These are phyloP conservation scores for Anarsia innoxiella DNA, from an alignment of 2,888 invertebrate species.

Conservation along the genomic window DNA sequence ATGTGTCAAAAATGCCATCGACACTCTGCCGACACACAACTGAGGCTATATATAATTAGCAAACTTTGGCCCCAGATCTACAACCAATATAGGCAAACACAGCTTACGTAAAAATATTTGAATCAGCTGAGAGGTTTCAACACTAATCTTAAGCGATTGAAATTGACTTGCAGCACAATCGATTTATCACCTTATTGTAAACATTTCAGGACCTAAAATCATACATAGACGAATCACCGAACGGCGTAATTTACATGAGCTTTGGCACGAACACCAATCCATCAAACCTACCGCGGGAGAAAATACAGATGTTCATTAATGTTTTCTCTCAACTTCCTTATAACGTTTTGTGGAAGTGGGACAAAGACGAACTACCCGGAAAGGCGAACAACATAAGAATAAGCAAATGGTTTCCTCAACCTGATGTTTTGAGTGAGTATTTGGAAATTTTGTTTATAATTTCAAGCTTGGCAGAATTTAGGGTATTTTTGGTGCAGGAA, in stretches of 20 bases:
- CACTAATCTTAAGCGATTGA: no score
- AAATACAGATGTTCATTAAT: slow-evolving; percentile 26
- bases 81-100: not conserved
- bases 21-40: no score
- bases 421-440: slow-evolving; percentile 37
- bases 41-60: no score
- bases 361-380: slow-evolving; percentile 28
- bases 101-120: not conserved
- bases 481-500: no score
- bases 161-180: no score
- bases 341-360: slow-evolving; percentile 49
- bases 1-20: no score
- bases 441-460: no score
- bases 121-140: not conserved
- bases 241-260: slow-evolving; percentile 38
- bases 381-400: slow-evolving; percentile 38
- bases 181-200: no score
- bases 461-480: no score
- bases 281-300: slow-evolving; percentile 25
- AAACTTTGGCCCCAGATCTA: no score
- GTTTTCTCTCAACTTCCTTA: slow-evolving; percentile 41
- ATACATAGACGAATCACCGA: slow-evolving; percentile 33
- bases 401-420: slow-evolving; percentile 46
- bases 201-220: slow-evolving; percentile 21
- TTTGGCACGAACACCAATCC: slow-evolving; percentile 31